These are phyloP conservation scores for Etia nguti DNA, from an alignment of 2,113 vertebrate species.

Conservation along the genomic window DNA sequence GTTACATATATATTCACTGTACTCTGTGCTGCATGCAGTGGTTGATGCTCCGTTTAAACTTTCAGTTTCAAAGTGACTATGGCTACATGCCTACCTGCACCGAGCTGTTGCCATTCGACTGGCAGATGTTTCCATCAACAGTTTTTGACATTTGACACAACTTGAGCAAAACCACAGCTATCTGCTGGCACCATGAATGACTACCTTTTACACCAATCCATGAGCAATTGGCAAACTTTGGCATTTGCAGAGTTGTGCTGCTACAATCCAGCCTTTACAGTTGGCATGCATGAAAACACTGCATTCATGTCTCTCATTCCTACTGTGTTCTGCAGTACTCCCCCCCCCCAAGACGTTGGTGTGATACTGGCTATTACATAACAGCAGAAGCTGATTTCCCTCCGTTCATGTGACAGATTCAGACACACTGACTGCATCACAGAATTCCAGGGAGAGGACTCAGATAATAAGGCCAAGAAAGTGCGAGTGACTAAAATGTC, in stretches of 20 bases:
- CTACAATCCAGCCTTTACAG: not conserved
- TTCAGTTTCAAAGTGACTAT: not conserved
- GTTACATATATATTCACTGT: not conserved
- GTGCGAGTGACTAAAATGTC: not conserved
- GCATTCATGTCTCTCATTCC: slow-evolving; percentile 6
- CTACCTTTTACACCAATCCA: not conserved
- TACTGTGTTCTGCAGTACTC: not conserved
- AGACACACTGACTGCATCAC: slow-evolving; percentile 28
- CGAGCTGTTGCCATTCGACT: not conserved
- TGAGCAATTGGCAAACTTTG: not conserved
- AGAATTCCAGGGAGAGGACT: not conserved
- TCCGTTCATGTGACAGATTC: slow-evolving; percentile 50
- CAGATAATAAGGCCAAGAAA: not conserved
- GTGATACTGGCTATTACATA: slow-evolving; percentile 53
- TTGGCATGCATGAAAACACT: not conserved
- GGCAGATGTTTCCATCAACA: not conserved
- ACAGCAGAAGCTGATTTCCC: slow-evolving; percentile 26
- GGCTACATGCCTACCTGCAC: not conserved
- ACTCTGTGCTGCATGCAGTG: not conserved
- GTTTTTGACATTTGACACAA: not conserved
- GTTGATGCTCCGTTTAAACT: not conserved
- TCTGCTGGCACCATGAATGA: not conserved
- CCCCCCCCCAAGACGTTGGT: slow-evolving; percentile 13
- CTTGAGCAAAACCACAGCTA: not conserved
- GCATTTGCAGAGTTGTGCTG: not conserved